Percentiles rank a stretch among this genome's conserved stretches.
Evolutionary conservation across 2,113 vertebrate genomes (phyloP).

Genomic region (Rhinogobius similis): DNA sequence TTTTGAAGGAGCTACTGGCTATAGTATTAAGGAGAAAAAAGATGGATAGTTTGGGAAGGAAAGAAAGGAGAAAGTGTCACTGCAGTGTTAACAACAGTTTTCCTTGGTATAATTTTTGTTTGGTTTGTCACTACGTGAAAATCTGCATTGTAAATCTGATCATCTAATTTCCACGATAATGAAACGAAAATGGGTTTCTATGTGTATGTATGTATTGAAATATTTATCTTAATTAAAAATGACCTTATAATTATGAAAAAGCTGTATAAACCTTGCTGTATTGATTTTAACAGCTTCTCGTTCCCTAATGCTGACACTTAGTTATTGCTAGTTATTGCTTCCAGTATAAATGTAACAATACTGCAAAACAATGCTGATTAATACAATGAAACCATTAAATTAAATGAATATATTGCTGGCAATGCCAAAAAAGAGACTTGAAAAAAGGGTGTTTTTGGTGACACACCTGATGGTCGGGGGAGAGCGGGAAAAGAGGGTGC

Average conservation of each 20-base stretch:
- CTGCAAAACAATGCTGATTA: background rate
- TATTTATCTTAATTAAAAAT: background rate
- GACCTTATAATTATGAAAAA: background rate
- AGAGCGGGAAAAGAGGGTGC: slow-evolving; percentile 78
- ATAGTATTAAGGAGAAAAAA: slow-evolving; percentile 34
- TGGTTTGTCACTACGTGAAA: background rate
- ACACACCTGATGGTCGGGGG: slow-evolving; percentile 79
- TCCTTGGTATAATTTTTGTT: slow-evolving; percentile 5
- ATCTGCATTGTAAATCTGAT: background rate
- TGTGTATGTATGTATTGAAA: background rate
- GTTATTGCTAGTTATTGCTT: background rate
- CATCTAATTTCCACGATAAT: background rate
- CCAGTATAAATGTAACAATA: background rate
- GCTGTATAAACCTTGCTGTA: background rate
- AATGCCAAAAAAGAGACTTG: background rate
- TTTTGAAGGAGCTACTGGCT: slow-evolving; percentile 87
- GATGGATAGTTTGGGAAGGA: slow-evolving; percentile 16
- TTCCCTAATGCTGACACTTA: background rate
- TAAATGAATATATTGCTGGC: background rate
- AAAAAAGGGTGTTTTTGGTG: background rate
- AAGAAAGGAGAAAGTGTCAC: slow-evolving; percentile 35
- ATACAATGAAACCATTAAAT: background rate
- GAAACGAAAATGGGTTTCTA: background rate
- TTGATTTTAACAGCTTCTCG: too few species aligned
- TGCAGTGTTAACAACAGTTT: slow-evolving; percentile 6